These are phyloP conservation scores for Bubo bubo DNA, from an alignment of 2,113 vertebrate genomes.

Conservation along the genomic window DNA sequence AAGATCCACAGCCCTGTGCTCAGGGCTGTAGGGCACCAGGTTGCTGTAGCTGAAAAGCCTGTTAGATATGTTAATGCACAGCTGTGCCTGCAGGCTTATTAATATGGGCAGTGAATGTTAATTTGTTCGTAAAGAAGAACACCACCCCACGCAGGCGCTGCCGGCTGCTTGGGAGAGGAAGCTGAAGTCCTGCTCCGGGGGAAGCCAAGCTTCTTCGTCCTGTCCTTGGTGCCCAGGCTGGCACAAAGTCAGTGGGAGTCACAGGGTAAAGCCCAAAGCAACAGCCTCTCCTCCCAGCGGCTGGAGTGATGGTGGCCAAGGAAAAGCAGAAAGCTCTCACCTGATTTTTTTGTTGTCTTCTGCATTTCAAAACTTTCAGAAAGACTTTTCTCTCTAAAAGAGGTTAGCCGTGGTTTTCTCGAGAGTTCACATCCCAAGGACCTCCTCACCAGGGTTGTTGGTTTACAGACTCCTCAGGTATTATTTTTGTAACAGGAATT, in stretches of 20 bases:
- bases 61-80: not conserved
- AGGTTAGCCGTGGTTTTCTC: not conserved
- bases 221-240: not conserved
- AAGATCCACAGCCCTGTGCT: not conserved
- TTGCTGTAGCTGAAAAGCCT: not conserved
- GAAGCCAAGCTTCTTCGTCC: not conserved
- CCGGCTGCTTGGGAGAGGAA: fast-evolving
- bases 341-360: not conserved
- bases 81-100: not conserved
- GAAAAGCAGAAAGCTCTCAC: not conserved
- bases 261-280: not conserved
- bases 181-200: not conserved
- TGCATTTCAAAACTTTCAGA: not conserved
- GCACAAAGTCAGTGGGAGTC: fast-evolving
- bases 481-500: not conserved
- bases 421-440: not conserved
- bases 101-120: not conserved
- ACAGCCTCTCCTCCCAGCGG: not conserved
- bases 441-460: not conserved
- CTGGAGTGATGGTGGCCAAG: not conserved
- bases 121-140: not conserved
- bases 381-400: not conserved
- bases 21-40: not conserved
- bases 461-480: not conserved
- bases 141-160: fast-evolving